Evolutionary conservation across 2,888 invertebrate genomes (phyloP).

Genomic region (Suillia variegata): DNA sequence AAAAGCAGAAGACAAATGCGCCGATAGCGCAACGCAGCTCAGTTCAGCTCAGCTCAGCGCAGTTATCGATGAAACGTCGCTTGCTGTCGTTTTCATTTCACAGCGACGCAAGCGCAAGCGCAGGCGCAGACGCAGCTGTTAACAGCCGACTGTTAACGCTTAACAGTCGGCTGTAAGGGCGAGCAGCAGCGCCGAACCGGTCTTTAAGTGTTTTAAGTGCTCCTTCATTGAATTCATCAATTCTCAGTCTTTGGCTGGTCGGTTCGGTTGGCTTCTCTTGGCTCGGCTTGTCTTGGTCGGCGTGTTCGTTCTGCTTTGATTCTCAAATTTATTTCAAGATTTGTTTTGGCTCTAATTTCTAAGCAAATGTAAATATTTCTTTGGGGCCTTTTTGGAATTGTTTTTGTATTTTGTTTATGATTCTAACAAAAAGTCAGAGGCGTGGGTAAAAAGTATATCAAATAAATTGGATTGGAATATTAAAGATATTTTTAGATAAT

Average conservation of each 20-base stretch:
- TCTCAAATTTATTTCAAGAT: conserved; percentile 29
- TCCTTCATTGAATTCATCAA: too few species aligned
- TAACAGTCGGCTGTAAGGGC: neutral
- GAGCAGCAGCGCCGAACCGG: too few species aligned
- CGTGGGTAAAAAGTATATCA: too few species aligned
- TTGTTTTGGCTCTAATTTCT: conserved; percentile 50
- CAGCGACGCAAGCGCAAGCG: conserved; percentile 28
- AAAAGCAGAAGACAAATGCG: conserved; percentile 1
- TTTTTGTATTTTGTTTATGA: too few species aligned
- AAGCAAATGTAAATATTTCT: conserved; percentile 41
- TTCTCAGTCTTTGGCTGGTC: neutral
- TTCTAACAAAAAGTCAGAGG: too few species aligned
- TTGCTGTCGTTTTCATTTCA: conserved; percentile 19
- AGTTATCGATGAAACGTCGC: conserved; percentile 18
- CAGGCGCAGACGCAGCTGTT: neutral
- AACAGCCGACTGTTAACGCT: neutral
- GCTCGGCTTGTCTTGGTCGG: neutral
- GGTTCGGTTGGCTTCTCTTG: neutral
- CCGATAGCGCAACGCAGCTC: too few species aligned
- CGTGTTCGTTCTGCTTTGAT: conserved; percentile 16
- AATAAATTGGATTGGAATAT: too few species aligned
- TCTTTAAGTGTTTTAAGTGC: too few species aligned
- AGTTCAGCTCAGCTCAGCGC: too few species aligned
- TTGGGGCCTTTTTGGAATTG: neutral
- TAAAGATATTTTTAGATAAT: too few species aligned